Base-by-base conservation (phyloP, 2,797 vertebrate genomes). In the Mormyrus proboscirostris region DNA sequence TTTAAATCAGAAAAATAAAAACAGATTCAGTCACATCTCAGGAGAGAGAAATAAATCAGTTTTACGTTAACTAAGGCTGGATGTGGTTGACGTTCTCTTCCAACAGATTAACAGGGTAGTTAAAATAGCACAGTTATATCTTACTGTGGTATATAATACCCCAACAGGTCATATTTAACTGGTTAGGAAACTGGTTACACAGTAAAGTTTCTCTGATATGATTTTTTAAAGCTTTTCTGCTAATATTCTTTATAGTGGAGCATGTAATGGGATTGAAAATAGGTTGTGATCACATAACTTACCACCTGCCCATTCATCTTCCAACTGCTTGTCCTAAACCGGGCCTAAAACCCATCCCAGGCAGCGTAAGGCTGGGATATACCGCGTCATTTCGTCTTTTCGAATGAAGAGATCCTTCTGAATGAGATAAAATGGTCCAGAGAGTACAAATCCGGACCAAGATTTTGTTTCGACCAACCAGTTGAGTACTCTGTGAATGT, bases 11-110 rank as follows among this genome's bases (percentile, higher is more conserved):
- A 44, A 49, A 69, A 86, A 86, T 49, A 55, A 55, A 41, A 76
- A 41, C 69, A 76, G 69, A 38, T 51, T 33, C 47, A 50, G 10
- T 33, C 65, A 2, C 87, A 65, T 73, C 88, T 69, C 49, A 38
- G 50, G 29, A 19, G 50, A 88, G 8, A 82, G 73, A 55, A 82
- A 53, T 88, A 88, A 88, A 88, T 82, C 73, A 53, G 44, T 79
- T 88, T 88, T 79, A 82, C 79, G 73, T 53, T 55, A 19, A 29
- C 88, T 83, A 50, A 19, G n/a, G 84, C 84, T 55, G 50, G 14
- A 55, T 82, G 73, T 79, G 86, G 86, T 88, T 29, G 33, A 82
- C 14, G 10, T 25, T 50, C 79, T 8, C 7, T 41, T 47, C 41
- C 41, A 47, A 83, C 33, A 55, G 25, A 47, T 33, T 86, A 22